phyloP scores from a whole-genome alignment of 2,888 invertebrate species.

The Dryococelus australis region DNA sequence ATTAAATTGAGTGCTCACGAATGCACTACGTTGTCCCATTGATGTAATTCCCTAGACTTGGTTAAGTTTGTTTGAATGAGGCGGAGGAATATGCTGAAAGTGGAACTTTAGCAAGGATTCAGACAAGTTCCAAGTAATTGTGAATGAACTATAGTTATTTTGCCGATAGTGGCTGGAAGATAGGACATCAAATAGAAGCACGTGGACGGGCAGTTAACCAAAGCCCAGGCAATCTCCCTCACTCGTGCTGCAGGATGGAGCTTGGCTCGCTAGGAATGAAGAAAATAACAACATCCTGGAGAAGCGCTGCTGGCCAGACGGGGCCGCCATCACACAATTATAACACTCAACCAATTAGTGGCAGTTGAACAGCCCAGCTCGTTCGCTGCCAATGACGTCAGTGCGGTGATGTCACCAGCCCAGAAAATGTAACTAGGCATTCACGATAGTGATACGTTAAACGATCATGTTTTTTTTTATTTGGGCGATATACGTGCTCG shows the following conservation, averaged over 20 bases:
- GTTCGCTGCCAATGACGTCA: not conserved
- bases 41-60: too few relatives aligned
- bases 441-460: conserved; percentile 16
- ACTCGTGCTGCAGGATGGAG: not conserved
- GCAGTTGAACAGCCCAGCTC: conserved; percentile 6
- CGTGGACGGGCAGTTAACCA: too few relatives aligned
- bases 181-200: too few relatives aligned
- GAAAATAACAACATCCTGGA: conserved; percentile 10
- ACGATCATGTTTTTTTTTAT: not conserved
- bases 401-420: conserved; percentile 9
- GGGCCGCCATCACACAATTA: conserved; percentile 6
- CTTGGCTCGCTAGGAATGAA: not conserved
- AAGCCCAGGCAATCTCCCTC: too few relatives aligned
- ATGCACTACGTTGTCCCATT: too few relatives aligned
- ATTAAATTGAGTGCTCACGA: too few relatives aligned
- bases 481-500: not conserved
- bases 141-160: too few relatives aligned
- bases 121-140: too few relatives aligned
- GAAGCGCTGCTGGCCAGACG: not conserved
- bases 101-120: too few relatives aligned
- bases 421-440: conserved; percentile 16
- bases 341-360: conserved; percentile 9
- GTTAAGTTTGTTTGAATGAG: too few relatives aligned
- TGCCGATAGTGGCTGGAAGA: too few relatives aligned
- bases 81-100: too few relatives aligned